phyloP scores from a whole-genome alignment of 2,113 vertebrate genomes.

The Nematolebias whitei region DNA sequence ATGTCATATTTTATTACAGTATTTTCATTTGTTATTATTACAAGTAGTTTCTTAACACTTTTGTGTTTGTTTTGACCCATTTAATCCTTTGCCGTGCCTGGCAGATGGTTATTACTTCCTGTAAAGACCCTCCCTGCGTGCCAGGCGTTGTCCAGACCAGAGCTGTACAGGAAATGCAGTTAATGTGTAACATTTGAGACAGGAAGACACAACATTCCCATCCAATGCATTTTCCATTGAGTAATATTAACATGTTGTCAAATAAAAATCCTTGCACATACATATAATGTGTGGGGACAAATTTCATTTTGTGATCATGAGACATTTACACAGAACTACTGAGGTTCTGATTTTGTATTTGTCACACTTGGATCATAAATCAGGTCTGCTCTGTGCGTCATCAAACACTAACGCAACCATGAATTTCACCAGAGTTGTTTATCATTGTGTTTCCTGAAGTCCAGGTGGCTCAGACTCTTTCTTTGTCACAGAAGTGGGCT shows the following conservation, averaged over 20 bases:
- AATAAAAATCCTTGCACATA: neutral
- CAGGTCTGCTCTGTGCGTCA: constrained; percentile 14
- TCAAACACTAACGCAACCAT: constrained; percentile 28
- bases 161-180: constrained; percentile 28
- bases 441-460: constrained; percentile 53
- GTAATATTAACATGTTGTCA: neutral
- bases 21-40: neutral
- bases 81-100: constrained; percentile 3
- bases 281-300: neutral
- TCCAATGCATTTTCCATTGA: constrained; percentile 5
- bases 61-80: neutral
- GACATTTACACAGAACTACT: neutral
- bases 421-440: constrained; percentile 39
- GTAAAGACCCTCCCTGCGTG: constrained; percentile 3
- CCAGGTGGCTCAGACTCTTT: constrained; percentile 3
- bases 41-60: neutral
- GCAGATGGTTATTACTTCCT: neutral
- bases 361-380: neutral
- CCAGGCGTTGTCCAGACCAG: neutral
- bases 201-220: constrained; percentile 40
- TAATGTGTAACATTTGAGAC: constrained; percentile 13
- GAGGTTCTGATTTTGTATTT: neutral
- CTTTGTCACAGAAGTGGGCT: neutral
- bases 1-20: neutral
- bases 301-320: neutral